Evolutionary conservation across 2,888 invertebrate genomes (phyloP).

Genomic region (Cosmorhoe ocellata): DNA sequence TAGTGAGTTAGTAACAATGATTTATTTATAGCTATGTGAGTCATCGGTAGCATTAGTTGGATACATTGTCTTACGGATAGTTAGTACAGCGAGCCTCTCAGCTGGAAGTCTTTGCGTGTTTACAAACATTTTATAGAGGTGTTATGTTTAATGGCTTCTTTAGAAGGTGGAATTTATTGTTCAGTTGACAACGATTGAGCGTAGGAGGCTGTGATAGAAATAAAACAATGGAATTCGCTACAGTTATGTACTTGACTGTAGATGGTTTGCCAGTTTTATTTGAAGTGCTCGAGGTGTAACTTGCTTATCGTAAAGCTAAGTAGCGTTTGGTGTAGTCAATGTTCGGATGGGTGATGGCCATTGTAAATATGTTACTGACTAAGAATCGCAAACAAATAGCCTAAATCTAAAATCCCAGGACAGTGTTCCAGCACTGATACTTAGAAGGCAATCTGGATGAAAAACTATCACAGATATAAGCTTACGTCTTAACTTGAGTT

Average conservation of each 20-base stretch:
- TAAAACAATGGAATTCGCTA: constrained; percentile 33
- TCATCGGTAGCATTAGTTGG: constrained; percentile 73
- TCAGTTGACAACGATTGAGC: constrained; percentile 64
- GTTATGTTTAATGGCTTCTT: constrained; percentile 77
- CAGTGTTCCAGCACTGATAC: no score
- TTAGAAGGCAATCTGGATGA: no score
- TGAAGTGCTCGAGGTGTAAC: no score
- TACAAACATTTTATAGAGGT: constrained; percentile 81
- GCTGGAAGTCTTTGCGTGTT: constrained; percentile 77
- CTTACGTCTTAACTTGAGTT: no score
- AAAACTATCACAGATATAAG: no score
- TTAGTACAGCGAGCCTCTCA: constrained; percentile 55
- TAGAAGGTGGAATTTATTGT: constrained; percentile 68
- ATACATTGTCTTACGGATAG: constrained; percentile 65
- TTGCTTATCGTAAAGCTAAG: no score
- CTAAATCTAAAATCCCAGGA: no score
- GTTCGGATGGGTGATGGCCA: no score
- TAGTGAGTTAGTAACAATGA: constrained; percentile 69
- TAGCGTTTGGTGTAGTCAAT: no score
- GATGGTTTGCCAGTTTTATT: no score
- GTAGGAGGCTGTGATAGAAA: constrained; percentile 39
- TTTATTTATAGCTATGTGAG: constrained; percentile 73
- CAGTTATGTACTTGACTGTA: constrained; percentile 19
- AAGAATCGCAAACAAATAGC: no score
- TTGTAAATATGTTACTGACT: no score